Conservation (phyloP, 2,113 vertebrate species). For the Sardina pilchardus region DNA sequence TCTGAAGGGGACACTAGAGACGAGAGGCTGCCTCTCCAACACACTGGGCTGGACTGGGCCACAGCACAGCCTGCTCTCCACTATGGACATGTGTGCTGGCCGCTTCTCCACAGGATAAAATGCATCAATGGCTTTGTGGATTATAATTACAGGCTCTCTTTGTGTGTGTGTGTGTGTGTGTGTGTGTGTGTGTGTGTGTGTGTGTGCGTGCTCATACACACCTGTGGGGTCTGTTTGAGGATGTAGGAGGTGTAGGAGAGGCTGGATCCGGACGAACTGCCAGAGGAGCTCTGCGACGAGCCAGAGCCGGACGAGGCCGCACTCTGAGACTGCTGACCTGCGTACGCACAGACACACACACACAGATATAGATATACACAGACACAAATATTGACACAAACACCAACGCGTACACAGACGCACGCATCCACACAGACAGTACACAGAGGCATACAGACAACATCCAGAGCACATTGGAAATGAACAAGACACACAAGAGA, state of each 20-base stretch:
- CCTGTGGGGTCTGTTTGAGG: constrained; percentile 92
- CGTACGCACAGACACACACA: constrained; percentile 45
- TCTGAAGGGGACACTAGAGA: too few relatives aligned
- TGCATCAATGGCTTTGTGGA: background rate
- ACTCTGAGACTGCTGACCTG: constrained; percentile 84
- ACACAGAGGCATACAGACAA: too few relatives aligned
- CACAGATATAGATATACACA: background rate
- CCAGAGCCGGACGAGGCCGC: constrained; percentile 63
- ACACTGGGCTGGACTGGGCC: too few relatives aligned
- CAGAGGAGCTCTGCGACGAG: constrained; percentile 71
- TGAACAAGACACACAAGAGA: background rate
- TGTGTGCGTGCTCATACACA: constrained; percentile 44
- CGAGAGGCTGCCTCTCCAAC: too few relatives aligned
- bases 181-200: background rate
- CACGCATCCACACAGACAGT: too few relatives aligned
- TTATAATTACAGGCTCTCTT: background rate
- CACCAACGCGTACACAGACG: background rate
- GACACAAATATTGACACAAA: background rate
- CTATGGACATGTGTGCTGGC: background rate
- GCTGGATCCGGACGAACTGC: constrained; percentile 70
- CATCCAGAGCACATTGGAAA: background rate
- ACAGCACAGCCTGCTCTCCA: too few relatives aligned
- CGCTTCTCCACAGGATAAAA: background rate
- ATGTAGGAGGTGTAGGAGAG: constrained; percentile 97
- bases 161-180: background rate